A percentile compares a stretch with the other conserved stretches of the same genome.
Evolutionary conservation across 2,797 vertebrate species (phyloP).

Genomic region (Acropternis orthonyx): DNA sequence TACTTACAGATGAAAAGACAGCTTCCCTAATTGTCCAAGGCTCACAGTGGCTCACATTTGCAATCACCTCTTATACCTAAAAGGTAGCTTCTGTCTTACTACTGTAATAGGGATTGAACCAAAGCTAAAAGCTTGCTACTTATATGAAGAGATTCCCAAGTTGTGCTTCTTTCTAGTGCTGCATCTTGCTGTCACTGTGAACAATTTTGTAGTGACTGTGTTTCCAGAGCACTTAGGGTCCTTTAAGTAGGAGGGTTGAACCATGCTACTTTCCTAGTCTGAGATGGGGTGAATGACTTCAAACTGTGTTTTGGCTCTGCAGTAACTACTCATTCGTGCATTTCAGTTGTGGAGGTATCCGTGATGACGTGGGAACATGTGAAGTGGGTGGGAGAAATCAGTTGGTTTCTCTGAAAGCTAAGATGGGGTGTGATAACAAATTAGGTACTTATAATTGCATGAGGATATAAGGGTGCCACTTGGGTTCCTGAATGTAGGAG

Average conservation of each 20-base stretch:
- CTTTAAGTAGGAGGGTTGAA: background rate
- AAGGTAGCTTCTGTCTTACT: background rate
- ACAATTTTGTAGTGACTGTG: background rate
- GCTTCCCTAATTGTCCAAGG: background rate
- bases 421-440: background rate
- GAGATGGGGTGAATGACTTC: background rate
- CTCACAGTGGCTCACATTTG: background rate
- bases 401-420: background rate
- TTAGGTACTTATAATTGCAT: background rate
- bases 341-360: background rate
- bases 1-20: background rate
- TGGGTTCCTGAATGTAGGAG: background rate
- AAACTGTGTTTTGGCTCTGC: background rate
- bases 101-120: background rate
- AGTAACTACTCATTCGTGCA: background rate
- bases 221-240: background rate
- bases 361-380: background rate
- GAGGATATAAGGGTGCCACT: background rate
- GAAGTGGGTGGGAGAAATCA: background rate
- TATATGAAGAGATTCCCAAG: background rate
- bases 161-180: background rate
- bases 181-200: background rate
- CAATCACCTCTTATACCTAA: background rate
- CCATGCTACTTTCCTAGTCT: background rate
- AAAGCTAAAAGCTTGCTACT: background rate